These are phyloP conservation scores for Ceyx erithaca DNA, from an alignment of 2,797 vertebrate species.

Conservation along the genomic window DNA sequence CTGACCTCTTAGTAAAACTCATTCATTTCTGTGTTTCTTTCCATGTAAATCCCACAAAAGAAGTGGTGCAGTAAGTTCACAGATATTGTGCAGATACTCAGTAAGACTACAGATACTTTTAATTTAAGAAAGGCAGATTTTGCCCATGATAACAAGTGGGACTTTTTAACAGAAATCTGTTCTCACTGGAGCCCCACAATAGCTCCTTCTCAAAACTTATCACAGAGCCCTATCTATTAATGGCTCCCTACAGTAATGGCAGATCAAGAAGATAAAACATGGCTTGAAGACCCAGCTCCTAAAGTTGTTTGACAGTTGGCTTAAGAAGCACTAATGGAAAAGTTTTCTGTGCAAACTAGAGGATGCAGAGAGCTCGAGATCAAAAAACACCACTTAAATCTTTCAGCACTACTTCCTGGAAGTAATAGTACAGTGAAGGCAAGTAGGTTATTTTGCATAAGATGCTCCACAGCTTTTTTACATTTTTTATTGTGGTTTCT, in stretches of 20 bases:
- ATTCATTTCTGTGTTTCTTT: background rate
- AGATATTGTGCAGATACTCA: background rate
- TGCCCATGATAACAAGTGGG: background rate
- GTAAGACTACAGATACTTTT: background rate
- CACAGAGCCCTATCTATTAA: background rate
- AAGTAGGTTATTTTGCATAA: background rate
- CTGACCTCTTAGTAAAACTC: background rate
- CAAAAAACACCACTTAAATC: background rate
- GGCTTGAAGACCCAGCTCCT: background rate
- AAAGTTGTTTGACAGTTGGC: background rate
- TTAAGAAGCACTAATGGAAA: background rate
- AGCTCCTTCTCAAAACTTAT: background rate
- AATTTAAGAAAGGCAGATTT: background rate
- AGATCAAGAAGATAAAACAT: background rate
- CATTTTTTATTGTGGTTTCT: background rate
- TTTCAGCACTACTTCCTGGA: background rate
- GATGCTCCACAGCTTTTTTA: background rate
- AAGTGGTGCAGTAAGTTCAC: background rate
- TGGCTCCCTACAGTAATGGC: background rate
- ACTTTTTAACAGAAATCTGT: background rate
- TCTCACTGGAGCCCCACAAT: background rate
- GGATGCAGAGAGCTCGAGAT: background rate
- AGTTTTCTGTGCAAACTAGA: background rate
- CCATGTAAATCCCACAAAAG: background rate
- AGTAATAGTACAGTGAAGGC: background rate